A percentile compares a stretch with the other conserved stretches of the same genome.
Conservation (phyloP, 2,888 invertebrate genomes). For the Dolichomitus sp. region DNA sequence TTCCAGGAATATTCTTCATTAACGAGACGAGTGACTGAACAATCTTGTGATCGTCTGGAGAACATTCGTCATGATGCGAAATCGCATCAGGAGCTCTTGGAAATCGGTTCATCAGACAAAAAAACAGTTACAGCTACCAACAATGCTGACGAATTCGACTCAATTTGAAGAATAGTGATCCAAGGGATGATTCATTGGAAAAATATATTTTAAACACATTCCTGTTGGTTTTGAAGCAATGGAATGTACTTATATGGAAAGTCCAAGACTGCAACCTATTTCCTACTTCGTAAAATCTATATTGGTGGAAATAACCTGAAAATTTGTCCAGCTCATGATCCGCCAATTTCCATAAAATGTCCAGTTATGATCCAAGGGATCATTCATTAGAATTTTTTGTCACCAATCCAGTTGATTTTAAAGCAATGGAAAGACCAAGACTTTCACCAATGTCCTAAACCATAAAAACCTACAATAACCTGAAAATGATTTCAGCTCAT, state of each 20-base stretch:
- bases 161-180: background rate
- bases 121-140: background rate
- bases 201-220: background rate
- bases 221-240: background rate
- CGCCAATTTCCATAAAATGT: background rate
- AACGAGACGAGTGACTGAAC: conserved; percentile 31
- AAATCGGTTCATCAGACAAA: conserved; percentile 14
- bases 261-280: background rate
- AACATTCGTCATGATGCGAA: conserved; percentile 39
- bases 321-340: background rate
- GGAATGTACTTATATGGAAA: background rate
- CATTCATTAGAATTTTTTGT: too few species aligned
- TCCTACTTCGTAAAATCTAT: background rate
- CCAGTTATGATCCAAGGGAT: too few species aligned
- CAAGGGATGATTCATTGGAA: background rate
- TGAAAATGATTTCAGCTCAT: too few species aligned
- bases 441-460: too few species aligned
- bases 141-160: background rate
- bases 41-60: conserved; percentile 13
- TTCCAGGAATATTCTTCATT: conserved; percentile 61
- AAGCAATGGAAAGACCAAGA: too few species aligned
- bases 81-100: background rate
- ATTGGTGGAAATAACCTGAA: background rate
- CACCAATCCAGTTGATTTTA: too few species aligned
- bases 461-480: too few species aligned